Evolutionary conservation across 2,888 invertebrate genomes (phyloP), one percentile per base, ranked within the genome.

Genomic region (Platycheirus rosarum): DNA sequence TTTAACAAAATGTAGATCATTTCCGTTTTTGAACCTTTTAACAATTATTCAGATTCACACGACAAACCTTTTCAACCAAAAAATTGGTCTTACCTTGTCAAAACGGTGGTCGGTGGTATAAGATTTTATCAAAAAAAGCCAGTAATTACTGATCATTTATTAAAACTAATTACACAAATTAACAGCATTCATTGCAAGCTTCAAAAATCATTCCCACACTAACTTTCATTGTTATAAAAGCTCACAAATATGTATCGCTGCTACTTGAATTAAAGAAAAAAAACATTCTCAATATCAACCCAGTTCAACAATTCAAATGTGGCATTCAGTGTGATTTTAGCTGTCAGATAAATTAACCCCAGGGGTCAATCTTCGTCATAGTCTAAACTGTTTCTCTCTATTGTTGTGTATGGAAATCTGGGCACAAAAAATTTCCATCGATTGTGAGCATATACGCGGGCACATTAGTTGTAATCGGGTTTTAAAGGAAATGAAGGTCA

Each of bases 341-440:
- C 65, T 79, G 79, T 79, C 79, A 75, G 79, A 79, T 79, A 79
- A 79, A 74, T 75, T 69, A 69, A 79, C 79, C 75, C 75, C 37
- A 79, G 63, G 69, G 79, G 79, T 79, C 79, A 74, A 75, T 79
- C 79, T 75, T 79, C 75, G 57, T 75, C 69, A 79, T 57, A 57
- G 74, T 79, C 63, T 40, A 55, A 35, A 35, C 26, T 44, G 7
- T 35, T 13, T 63, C 76, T 69, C 74, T 69, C 74, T 75, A 75
- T 74, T 79, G 79, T 79, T 69, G 63, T 42, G 68, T 48, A 74
- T 69, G 57, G 44, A 69, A 74, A 57, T 49, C 74, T 63, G 74
- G 37, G 48, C 74, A 69, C 35, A 63, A 20, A 63, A 63, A 65
- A 57, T 79, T 79, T 75, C 63, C 79, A 79, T 75, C 68, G 69